phyloP scores from a whole-genome alignment of 2,797 vertebrate genomes.

The Psittacula echo region DNA sequence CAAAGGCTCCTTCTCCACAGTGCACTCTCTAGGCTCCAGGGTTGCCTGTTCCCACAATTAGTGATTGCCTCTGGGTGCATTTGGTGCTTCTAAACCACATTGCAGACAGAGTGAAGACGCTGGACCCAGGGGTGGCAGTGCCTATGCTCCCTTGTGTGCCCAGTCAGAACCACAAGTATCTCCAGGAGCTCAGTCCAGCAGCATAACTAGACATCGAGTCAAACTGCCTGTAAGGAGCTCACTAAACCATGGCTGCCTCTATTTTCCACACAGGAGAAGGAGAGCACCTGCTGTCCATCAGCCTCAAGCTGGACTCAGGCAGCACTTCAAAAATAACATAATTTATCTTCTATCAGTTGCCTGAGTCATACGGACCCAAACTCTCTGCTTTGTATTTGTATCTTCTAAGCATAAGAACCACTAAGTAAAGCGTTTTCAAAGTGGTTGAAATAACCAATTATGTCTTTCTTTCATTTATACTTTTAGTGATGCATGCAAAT shows the following conservation, averaged over 20 bases:
- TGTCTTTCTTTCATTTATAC: background rate
- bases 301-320: background rate
- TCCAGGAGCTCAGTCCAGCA: background rate
- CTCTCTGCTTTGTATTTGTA: background rate
- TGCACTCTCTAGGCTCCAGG: background rate
- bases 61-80: background rate
- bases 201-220: background rate
- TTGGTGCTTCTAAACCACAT: background rate
- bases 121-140: background rate
- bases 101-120: background rate
- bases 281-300: background rate
- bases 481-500: background rate
- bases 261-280: background rate
- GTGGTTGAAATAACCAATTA: background rate
- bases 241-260: background rate
- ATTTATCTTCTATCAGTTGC: background rate
- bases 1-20: background rate
- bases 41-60: background rate
- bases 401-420: background rate
- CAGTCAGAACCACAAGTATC: background rate
- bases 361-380: background rate
- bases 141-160: background rate
- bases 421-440: background rate
- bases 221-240: background rate
- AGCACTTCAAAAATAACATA: background rate